Percentiles rank a stretch among this genome's conserved stretches.
These are phyloP conservation scores for Danio aesculapii DNA, from an alignment of 2,797 vertebrate genomes.

Conservation along the genomic window DNA sequence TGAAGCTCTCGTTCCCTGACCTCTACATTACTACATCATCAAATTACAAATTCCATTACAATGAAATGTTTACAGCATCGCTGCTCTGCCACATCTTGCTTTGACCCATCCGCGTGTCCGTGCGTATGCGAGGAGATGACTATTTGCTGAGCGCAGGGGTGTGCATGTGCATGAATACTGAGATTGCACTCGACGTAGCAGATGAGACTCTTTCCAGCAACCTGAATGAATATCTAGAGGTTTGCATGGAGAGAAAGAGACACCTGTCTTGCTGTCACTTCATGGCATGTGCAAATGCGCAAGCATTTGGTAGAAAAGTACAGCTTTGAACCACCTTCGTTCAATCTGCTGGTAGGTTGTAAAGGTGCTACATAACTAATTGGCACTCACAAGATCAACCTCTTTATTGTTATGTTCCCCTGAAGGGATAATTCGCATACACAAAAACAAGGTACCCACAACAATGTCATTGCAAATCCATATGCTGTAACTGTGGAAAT, in stretches of 20 bases:
- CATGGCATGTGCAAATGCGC: background rate
- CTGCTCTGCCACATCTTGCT: conserved; percentile 27
- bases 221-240: conserved; percentile 28
- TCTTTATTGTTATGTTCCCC: background rate
- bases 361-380: background rate
- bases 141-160: conserved; percentile 41
- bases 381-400: background rate
- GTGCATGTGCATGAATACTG: conserved; percentile 53
- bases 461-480: too few species aligned
- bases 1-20: conserved; percentile 57
- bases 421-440: background rate
- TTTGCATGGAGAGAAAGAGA: conserved; percentile 20
- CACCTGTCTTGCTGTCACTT: conserved; percentile 7
- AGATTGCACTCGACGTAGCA: conserved; percentile 32
- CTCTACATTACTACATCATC: conserved; percentile 62
- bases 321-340: background rate
- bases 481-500: too few species aligned
- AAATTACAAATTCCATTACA: conserved; percentile 67
- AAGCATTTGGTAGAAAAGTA: conserved; percentile 16
- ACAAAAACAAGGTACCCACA: too few species aligned
- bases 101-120: conserved; percentile 27
- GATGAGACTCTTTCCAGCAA: conserved; percentile 18
- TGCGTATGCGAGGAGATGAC: conserved; percentile 46
- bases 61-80: conserved; percentile 62
- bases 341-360: conserved; percentile 7